Evolutionary conservation across 2,113 vertebrate genomes (phyloP).

Genomic region (Mandrillus leucophaeus): DNA sequence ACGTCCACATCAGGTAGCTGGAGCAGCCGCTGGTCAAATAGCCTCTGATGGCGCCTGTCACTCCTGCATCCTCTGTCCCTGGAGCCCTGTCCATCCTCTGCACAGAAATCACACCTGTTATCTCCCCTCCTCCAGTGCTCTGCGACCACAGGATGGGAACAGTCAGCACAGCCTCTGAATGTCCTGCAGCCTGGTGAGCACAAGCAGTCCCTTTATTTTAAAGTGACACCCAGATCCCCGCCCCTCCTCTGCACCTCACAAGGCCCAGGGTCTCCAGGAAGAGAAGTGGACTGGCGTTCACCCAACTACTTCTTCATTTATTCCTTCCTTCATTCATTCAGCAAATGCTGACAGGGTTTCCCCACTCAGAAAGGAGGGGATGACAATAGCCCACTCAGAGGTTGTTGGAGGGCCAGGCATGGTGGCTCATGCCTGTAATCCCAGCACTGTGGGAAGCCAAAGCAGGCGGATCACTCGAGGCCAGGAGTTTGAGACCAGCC

Average conservation of each 20-base stretch:
- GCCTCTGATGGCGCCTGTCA: background rate
- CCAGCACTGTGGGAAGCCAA: too few species aligned
- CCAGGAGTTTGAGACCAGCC: too few species aligned
- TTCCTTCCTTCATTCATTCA: background rate
- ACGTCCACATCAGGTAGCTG: background rate
- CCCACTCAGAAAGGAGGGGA: background rate
- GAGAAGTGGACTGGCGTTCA: background rate
- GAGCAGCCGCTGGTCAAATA: background rate
- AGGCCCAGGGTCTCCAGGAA: background rate
- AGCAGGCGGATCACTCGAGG: too few species aligned
- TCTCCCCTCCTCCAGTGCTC: background rate
- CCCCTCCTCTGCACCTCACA: fast-evolving
- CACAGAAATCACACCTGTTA: background rate
- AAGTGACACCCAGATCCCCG: background rate
- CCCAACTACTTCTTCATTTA: background rate
- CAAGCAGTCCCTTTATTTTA: background rate
- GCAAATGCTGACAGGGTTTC: fast-evolving
- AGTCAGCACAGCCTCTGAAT: fast-evolving
- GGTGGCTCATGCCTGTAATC: too few species aligned
- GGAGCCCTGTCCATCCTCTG: background rate
- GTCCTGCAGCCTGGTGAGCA: background rate
- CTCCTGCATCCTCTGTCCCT: fast-evolving
- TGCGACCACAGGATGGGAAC: background rate
- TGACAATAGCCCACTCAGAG: too few species aligned
- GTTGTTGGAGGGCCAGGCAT: background rate